Percentiles rank a stretch among this genome's conserved stretches.
Conservation (phyloP, 1,140 invertebrate species). For the Centruroides sculpturatus region DNA sequence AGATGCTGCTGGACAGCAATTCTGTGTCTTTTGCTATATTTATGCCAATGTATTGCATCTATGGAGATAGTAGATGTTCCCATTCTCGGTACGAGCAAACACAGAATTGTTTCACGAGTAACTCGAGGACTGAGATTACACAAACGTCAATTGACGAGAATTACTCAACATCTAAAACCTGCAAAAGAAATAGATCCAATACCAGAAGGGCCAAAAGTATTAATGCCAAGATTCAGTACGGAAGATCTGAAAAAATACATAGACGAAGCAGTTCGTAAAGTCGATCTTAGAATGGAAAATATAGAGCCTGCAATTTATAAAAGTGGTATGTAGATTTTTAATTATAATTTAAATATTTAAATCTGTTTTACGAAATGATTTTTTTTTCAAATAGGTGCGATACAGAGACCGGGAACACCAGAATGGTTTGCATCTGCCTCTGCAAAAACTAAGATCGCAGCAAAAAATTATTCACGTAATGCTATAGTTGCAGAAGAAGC, state of each 20-base stretch:
- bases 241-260: slow-evolving; percentile 23
- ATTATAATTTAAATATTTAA: too few relatives aligned
- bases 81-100: slow-evolving; percentile 8
- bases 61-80: slow-evolving; percentile 11
- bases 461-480: slow-evolving; percentile 36
- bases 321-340: slow-evolving; percentile 3
- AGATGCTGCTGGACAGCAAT: too few relatives aligned
- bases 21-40: too few relatives aligned
- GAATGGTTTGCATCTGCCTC: slow-evolving; percentile 39
- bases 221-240: slow-evolving; percentile 26
- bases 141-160: slow-evolving; percentile 10
- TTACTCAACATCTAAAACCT: slow-evolving; percentile 21
- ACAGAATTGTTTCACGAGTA: slow-evolving; percentile 12
- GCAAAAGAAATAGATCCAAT: slow-evolving; percentile 21
- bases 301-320: slow-evolving; percentile 16
- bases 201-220: slow-evolving; percentile 21
- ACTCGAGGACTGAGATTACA: slow-evolving; percentile 6
- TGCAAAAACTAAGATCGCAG: slow-evolving; percentile 28
- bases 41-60: not conserved
- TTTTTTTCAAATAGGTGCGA: slow-evolving; percentile 22
- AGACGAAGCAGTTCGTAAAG: slow-evolving; percentile 7
- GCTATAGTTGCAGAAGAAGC: slow-evolving; percentile 39
- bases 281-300: slow-evolving; percentile 11
- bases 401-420: slow-evolving; percentile 30
- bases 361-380: too few relatives aligned